These are phyloP conservation scores for Caenorhabditis brenneri DNA, from an alignment of 1,140 invertebrate genomes.

Conservation along the genomic window DNA sequence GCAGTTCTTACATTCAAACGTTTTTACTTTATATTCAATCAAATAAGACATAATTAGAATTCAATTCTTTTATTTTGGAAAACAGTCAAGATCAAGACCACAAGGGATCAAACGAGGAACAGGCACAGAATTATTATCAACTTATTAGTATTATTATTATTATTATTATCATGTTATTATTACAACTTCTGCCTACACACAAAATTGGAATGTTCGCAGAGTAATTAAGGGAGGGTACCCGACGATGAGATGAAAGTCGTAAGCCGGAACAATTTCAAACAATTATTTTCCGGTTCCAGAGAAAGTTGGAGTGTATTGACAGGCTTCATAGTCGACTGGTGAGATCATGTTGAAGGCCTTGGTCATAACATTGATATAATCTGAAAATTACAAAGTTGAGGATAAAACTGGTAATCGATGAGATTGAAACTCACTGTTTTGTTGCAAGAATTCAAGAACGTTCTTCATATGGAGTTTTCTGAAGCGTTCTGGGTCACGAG, in stretches of 20 bases:
- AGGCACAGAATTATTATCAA: background rate
- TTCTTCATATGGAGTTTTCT: conserved; percentile 66
- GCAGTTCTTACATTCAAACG: too few relatives aligned
- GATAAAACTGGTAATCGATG: background rate
- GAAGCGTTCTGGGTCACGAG: conserved; percentile 70
- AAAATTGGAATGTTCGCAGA: background rate
- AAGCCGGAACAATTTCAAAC: background rate
- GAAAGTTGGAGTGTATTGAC: conserved; percentile 71
- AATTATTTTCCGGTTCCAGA: conserved; percentile 68
- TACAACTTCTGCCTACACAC: background rate
- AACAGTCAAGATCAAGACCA: background rate
- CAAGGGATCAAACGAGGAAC: background rate
- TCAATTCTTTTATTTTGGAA: conserved; percentile 9
- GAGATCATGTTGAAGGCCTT: conserved; percentile 71
- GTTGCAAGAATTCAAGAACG: conserved; percentile 69
- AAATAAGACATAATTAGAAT: too few relatives aligned
- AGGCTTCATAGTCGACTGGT: conserved; percentile 70
- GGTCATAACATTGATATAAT: conserved; percentile 71
- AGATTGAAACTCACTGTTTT: conserved; percentile 65
- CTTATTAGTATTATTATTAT: conserved; percentile 12
- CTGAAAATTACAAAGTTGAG: conserved; percentile 51
- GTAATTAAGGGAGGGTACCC: conserved; percentile 11
- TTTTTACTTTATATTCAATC: too few relatives aligned
- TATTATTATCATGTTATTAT: conserved; percentile 10
- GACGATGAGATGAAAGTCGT: conserved; percentile 24